Conservation (phyloP, 2,888 invertebrate species). For the Drosophila vallismaia region DNA sequence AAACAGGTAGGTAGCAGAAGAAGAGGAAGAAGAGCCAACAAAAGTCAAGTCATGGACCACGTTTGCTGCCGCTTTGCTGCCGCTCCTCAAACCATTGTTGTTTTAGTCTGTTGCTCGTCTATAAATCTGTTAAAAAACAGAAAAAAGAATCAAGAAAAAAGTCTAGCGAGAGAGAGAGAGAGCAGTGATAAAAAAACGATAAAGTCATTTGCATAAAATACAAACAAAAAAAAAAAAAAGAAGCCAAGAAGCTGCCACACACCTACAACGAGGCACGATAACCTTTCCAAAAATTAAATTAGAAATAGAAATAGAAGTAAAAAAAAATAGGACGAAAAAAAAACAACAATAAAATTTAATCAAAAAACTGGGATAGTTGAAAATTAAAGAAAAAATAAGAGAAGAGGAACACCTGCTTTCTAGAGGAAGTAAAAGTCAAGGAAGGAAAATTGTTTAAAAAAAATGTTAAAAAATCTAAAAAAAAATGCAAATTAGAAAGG, state of each 20-base stretch:
- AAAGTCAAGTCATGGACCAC: constrained; percentile 41
- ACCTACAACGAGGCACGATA: constrained; percentile 61
- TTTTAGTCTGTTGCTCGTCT: constrained; percentile 42
- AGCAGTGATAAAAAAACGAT: constrained; percentile 47
- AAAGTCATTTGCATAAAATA: constrained; percentile 73
- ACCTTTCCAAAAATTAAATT: constrained; percentile 77
- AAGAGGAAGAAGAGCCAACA: constrained; percentile 29
- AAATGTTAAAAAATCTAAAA: not conserved
- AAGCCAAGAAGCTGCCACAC: constrained; percentile 31
- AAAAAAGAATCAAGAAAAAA: constrained; percentile 15
- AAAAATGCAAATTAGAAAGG: not conserved
- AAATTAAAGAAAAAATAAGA: constrained; percentile 2
- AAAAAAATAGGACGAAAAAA: constrained; percentile 18
- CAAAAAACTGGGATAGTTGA: constrained; percentile 39
- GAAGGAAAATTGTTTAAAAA: not conserved
- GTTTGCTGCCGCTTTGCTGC: constrained; percentile 8
- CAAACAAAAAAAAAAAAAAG: constrained; percentile 9
- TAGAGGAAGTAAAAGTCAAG: constrained; percentile 18
- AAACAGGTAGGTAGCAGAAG: constrained; percentile 66
- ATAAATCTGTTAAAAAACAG: constrained; percentile 55
- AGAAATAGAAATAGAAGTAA: constrained; percentile 70
- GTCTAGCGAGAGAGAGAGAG: not conserved
- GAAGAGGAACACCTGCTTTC: constrained; percentile 14
- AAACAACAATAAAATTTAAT: constrained; percentile 31
- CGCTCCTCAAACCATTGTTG: not conserved